Evolutionary conservation across 2,888 invertebrate species (phyloP).

Genomic region (Machimus atricapillus): DNA sequence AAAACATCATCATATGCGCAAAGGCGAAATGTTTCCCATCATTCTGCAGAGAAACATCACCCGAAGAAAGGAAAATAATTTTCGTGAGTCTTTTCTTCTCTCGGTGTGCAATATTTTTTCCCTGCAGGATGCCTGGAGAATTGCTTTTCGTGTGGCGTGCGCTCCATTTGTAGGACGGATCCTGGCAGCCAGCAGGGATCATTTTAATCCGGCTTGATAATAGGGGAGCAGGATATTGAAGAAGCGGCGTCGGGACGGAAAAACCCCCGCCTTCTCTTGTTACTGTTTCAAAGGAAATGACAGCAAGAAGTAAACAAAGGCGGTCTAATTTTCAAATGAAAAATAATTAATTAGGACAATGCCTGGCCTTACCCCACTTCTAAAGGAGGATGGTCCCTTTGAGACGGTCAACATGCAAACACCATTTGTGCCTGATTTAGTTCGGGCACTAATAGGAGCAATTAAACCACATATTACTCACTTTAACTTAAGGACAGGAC

Average conservation of each 20-base stretch:
- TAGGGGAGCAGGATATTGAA: not conserved
- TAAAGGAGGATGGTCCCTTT: not conserved
- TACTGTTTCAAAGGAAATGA: not conserved
- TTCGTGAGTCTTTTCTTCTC: not conserved
- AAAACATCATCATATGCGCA: not conserved
- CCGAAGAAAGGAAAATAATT: not conserved
- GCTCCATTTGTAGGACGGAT: not conserved
- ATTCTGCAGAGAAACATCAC: not conserved
- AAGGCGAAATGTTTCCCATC: not conserved
- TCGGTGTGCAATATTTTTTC: slow-evolving; percentile 2
- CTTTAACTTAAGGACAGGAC: not conserved
- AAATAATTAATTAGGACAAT: slow-evolving; percentile 3
- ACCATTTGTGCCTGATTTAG: not conserved
- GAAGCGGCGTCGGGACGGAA: not conserved
- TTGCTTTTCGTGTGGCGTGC: not conserved
- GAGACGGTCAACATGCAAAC: not conserved
- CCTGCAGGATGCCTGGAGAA: slow-evolving; percentile 13
- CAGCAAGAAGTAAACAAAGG: not conserved
- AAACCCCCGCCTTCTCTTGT: not conserved
- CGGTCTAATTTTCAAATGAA: slow-evolving; percentile 19
- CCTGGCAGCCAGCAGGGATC: slow-evolving; percentile 23
- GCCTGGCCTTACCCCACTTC: not conserved
- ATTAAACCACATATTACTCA: not conserved
- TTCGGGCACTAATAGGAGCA: not conserved
- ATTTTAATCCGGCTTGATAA: slow-evolving; percentile 12